Evolutionary conservation across 2,797 vertebrate genomes (phyloP).

Genomic region (Vultur gryphus): DNA sequence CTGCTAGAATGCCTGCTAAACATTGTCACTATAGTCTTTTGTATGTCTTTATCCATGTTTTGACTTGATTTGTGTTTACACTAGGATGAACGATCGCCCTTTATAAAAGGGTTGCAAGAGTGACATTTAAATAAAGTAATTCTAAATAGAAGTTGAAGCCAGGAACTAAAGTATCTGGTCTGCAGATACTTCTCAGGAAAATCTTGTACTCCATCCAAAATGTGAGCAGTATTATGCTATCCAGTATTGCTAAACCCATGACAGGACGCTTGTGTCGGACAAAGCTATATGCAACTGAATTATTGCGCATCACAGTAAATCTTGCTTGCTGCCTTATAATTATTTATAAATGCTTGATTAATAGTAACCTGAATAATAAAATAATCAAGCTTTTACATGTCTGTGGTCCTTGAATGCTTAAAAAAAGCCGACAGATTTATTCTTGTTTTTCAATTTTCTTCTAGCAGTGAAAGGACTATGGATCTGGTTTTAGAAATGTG

Average conservation of each 20-base stretch:
- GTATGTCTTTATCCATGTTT: background rate
- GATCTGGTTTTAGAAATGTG: slow-evolving; percentile 97
- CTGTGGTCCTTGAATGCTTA: background rate
- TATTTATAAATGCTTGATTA: background rate
- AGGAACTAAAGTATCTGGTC: background rate
- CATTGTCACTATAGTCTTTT: background rate
- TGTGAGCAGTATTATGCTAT: background rate
- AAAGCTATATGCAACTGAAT: background rate
- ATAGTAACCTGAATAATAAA: background rate
- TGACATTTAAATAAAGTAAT: background rate
- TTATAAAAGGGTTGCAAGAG: background rate
- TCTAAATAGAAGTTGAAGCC: background rate
- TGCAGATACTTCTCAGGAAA: background rate
- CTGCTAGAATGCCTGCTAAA: background rate
- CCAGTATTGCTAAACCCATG: background rate
- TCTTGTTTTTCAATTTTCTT: slow-evolving; percentile 43
- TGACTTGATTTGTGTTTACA: background rate
- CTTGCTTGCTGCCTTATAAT: background rate
- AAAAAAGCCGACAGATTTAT: slow-evolving; percentile 26
- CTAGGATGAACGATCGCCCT: background rate
- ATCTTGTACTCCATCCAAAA: background rate
- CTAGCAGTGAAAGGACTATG: slow-evolving; percentile 95
- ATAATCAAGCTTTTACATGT: background rate
- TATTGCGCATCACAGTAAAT: background rate
- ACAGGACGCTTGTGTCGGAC: rapidly evolving